Base-by-base conservation (phyloP, 2,113 vertebrate genomes). In the Eolophus roseicapilla region DNA sequence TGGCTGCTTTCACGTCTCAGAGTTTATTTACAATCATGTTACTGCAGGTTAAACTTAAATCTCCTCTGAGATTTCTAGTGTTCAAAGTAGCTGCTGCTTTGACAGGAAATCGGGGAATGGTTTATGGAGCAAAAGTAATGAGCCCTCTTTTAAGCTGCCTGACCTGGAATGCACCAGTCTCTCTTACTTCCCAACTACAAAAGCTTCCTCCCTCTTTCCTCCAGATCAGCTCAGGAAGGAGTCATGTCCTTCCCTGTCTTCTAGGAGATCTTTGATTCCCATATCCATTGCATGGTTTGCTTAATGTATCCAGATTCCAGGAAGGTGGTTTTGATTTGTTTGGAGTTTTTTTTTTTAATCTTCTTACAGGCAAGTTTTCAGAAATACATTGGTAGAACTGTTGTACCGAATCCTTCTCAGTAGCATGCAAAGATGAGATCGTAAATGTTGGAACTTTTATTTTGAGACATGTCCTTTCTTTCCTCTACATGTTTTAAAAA, bases 321-420 rank as follows among this genome's bases (percentile, higher is more conserved):
- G 50, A 59, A 69, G 33, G n/a, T 20, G 17, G 11, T 1, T 20
- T 62, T 19, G 16, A 4, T 17, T 53, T 39, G 3, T 53, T 27
- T 5, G 15, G 20, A 1, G 1, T 1, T 28, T 1, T 23, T 65
- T 74, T 64, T 75, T 52, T 17, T 6, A 35, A 59, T 6, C 11
- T 43, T 19, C 29, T 60, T 17, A 27, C 71, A 43, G 24, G 5
- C 15, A 64, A 28, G 4, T 63, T 50, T 77, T 52, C 29, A 27
- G 65, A 78, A 73, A 39, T 35, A 43, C n/a, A 13, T 44, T 12
- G 10, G 19, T 43, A 57, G 74, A 74, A 68, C 24, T 62, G 78
- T 67, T 3, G 0, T 35, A 68, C 13, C n/a, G 7, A 50, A 31
- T 49, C 69, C 35, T 41, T 55, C 21, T 76, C 41, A 16, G 23